Percentiles rank a stretch among this genome's conserved stretches.
phyloP scores from a whole-genome alignment of 2,888 invertebrate genomes.

The Salpingus planirostris region DNA sequence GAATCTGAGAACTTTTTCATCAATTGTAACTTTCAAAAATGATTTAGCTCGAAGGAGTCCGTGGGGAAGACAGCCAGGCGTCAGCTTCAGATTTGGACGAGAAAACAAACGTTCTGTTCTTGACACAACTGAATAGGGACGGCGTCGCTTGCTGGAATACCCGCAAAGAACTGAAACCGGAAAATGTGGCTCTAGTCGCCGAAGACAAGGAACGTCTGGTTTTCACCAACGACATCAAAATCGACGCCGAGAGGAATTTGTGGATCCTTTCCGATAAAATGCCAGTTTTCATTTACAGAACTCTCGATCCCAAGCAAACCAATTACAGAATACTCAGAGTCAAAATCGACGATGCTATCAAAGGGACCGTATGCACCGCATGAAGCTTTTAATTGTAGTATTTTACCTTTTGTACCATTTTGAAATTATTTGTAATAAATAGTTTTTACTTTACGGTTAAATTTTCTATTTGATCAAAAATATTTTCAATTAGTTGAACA shows the following conservation, averaged over 20 bases:
- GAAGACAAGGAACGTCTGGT: conserved; percentile 58
- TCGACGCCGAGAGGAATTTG: conserved; percentile 50
- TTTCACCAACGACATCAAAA: conserved; percentile 70
- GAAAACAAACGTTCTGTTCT: conserved; percentile 61
- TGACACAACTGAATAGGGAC: conserved; percentile 68
- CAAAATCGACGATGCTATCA: conserved; percentile 39
- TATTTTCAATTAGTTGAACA: too few relatives aligned
- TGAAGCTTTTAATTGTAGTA: conserved; percentile 12
- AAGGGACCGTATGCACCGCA: conserved; percentile 38
- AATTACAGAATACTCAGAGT: conserved; percentile 53
- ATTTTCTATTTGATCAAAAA: too few relatives aligned
- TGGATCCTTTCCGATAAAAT: conserved; percentile 74
- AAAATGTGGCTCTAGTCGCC: conserved; percentile 58
- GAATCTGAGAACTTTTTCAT: conserved; percentile 1
- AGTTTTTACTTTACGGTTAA: too few relatives aligned
- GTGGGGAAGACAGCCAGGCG: conserved; percentile 64
- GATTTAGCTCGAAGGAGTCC: conserved; percentile 54
- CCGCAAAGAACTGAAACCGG: conserved; percentile 52
- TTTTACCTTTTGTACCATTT: too few relatives aligned
- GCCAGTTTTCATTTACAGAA: conserved; percentile 60
- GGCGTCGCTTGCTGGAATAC: conserved; percentile 77
- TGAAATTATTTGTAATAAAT: too few relatives aligned
- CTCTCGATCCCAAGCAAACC: conserved; percentile 55
- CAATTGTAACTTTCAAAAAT: too few relatives aligned
- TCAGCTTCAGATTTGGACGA: conserved; percentile 65